Percentiles rank a stretch among this genome's conserved stretches.
Evolutionary conservation across 2,113 vertebrate genomes (phyloP).

Genomic region (Actenoides hombroni): DNA sequence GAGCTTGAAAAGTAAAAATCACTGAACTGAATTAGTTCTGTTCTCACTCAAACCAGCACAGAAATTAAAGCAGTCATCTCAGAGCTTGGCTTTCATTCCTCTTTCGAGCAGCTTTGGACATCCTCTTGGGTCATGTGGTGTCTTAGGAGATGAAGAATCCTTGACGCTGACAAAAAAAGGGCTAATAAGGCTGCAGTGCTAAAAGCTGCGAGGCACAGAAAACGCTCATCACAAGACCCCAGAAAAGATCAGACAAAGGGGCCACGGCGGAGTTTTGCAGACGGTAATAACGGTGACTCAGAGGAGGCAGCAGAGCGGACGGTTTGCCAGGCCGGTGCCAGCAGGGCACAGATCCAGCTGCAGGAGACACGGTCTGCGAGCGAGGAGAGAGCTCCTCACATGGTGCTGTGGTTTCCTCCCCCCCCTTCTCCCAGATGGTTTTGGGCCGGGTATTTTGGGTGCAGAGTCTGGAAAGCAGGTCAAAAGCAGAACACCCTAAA

Average conservation of each 20-base stretch:
- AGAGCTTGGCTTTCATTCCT: background rate
- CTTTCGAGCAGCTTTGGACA: background rate
- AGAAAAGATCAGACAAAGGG: background rate
- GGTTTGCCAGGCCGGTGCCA: background rate
- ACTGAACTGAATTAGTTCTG: no score
- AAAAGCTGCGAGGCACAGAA: constrained; percentile 37
- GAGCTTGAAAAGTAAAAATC: no score
- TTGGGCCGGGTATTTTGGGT: background rate
- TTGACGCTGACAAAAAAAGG: background rate
- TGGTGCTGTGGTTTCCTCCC: background rate
- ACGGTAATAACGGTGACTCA: background rate
- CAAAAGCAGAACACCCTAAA: background rate
- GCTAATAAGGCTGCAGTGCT: background rate
- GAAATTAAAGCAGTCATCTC: background rate
- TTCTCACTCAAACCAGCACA: no score
- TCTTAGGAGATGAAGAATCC: background rate
- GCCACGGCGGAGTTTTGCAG: background rate
- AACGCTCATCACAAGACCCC: constrained; percentile 26
- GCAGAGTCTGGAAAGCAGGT: background rate
- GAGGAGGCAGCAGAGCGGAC: background rate
- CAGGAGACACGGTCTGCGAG: background rate
- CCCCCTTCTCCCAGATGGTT: background rate
- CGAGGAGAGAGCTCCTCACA: background rate
- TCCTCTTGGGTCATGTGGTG: background rate
- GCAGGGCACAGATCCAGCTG: background rate